Percentiles rank a stretch among this genome's conserved stretches.
These are phyloP conservation scores for Apamea anceps DNA, from an alignment of 2,888 invertebrate genomes.

Conservation along the genomic window DNA sequence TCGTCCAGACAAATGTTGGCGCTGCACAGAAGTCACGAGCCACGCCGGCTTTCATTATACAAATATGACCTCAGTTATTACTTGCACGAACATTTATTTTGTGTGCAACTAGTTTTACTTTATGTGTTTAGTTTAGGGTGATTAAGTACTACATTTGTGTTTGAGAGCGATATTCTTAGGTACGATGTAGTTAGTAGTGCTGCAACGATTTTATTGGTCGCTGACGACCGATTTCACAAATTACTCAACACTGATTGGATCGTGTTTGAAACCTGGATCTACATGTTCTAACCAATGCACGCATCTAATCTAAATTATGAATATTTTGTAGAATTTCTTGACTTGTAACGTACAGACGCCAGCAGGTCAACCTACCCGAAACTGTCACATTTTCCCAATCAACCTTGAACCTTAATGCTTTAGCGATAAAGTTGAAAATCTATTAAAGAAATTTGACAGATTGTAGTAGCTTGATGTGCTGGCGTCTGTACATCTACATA, in stretches of 20 bases:
- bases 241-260: neutral
- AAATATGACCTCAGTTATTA: conserved; percentile 24
- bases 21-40: conserved; percentile 13
- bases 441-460: no score
- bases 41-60: conserved; percentile 20
- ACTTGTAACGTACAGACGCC: no score
- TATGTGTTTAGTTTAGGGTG: neutral
- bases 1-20: conserved; percentile 27
- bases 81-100: conserved; percentile 20
- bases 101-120: conserved; percentile 10
- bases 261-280: neutral
- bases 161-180: neutral
- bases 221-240: neutral
- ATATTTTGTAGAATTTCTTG: neutral
- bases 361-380: no score
- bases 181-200: neutral
- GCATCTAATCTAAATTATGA: neutral
- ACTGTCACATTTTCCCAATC: no score
- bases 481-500: neutral
- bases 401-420: no score
- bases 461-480: no score
- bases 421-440: no score
- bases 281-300: neutral
- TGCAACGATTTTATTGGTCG: neutral
- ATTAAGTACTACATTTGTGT: conserved; percentile 1